A percentile compares a stretch with the other conserved stretches of the same genome.
Conservation (phyloP, 2,797 vertebrate genomes). For the Adrianichthys oophorus region DNA sequence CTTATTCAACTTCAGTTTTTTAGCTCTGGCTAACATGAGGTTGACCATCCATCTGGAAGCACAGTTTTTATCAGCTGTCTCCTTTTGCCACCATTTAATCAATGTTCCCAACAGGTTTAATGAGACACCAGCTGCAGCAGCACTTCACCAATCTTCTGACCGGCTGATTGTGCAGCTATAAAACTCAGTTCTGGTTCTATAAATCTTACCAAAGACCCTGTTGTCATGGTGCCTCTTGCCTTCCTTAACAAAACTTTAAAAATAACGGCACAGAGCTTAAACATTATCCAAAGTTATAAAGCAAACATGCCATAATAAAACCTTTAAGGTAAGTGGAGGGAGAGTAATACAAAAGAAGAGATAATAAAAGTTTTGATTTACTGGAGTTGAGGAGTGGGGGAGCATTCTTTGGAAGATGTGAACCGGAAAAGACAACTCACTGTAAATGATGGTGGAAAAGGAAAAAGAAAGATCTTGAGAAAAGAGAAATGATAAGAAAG, state of each 20-base stretch:
- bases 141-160: constrained; percentile 22
- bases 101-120: constrained; percentile 15
- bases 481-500: constrained; percentile 1
- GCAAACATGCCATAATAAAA: constrained; percentile 22
- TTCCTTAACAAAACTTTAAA: constrained; percentile 22
- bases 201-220: constrained; percentile 25
- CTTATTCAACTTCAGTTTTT: constrained; percentile 6
- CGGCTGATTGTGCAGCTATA: constrained; percentile 10
- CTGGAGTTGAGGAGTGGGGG: constrained; percentile 12
- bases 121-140: constrained; percentile 10
- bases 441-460: constrained; percentile 6
- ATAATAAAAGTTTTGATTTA: constrained; percentile 37
- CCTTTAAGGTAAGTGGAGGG: constrained; percentile 18
- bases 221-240: constrained; percentile 24
- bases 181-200: constrained; percentile 15
- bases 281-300: constrained; percentile 41
- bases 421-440: constrained; percentile 20
- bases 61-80: constrained; percentile 10
- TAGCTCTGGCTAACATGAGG: background rate
- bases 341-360: constrained; percentile 8
- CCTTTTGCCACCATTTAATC: constrained; percentile 13
- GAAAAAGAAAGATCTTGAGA: constrained; percentile 3
- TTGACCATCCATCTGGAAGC: background rate
- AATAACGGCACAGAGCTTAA: constrained; percentile 29
- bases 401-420: constrained; percentile 19